A percentile compares a stretch with the other conserved stretches of the same genome.
These are phyloP conservation scores for Marmota flaviventris DNA, from an alignment of 2,113 vertebrate genomes.

Conservation along the genomic window DNA sequence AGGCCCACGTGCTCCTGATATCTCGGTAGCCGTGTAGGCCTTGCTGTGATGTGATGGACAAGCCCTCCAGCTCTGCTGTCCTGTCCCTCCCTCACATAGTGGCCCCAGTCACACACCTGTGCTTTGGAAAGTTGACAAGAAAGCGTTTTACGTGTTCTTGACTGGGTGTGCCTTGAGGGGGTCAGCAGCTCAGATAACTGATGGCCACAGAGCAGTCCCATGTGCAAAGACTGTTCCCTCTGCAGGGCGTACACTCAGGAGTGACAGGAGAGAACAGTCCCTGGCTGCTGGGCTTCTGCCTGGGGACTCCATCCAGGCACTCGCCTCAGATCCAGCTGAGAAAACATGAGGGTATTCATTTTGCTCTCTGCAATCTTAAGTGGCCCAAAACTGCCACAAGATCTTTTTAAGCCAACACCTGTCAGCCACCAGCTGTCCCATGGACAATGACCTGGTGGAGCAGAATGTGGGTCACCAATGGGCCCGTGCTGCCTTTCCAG, in stretches of 20 bases:
- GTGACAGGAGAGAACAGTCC: rapidly evolving
- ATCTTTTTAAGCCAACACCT: neutral
- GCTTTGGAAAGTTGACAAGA: neutral
- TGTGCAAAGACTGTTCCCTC: rapidly evolving
- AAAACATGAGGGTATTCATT: neutral
- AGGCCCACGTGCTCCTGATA: neutral
- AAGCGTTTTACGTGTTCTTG: rapidly evolving
- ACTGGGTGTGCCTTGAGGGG: neutral
- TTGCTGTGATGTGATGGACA: rapidly evolving
- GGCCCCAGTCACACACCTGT: rapidly evolving
- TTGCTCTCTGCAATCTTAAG: neutral
- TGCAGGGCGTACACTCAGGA: rapidly evolving
- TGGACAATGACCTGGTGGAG: neutral
- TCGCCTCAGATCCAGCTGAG: neutral
- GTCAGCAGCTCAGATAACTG: neutral
- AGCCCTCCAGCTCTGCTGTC: rapidly evolving
- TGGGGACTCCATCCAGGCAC: neutral
- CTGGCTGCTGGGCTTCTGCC: rapidly evolving
- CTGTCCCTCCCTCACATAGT: rapidly evolving
- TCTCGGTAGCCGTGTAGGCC: neutral
- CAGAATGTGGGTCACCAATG: neutral
- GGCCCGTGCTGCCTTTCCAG: neutral
- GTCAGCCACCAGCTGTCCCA: neutral
- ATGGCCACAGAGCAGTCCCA: rapidly evolving
- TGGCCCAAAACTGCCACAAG: neutral